These are phyloP conservation scores for Diabrotica balteata DNA, from an alignment of 2,888 invertebrate species.

Conservation along the genomic window DNA sequence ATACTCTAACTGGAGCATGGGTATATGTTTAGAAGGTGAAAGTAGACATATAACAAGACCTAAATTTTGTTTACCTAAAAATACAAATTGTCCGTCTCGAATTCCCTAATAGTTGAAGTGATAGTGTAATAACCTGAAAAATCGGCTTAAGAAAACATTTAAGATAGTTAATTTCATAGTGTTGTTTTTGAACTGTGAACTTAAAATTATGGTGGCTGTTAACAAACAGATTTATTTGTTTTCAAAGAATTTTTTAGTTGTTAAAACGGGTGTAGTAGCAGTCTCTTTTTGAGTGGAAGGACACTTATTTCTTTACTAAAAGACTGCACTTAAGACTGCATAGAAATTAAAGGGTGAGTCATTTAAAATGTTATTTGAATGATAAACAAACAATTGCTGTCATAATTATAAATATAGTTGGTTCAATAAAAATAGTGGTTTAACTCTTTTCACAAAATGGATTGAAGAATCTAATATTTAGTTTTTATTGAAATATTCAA, in stretches of 20 bases:
- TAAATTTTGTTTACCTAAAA: conserved; percentile 11
- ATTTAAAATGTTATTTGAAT: too few species aligned
- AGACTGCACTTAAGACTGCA: conserved; percentile 15
- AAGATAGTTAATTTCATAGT: not conserved
- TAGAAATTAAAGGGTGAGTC: conserved; percentile 1
- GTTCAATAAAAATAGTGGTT: too few species aligned
- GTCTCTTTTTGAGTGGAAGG: conserved; percentile 15
- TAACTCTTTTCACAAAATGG: too few species aligned
- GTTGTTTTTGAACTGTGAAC: conserved; percentile 1
- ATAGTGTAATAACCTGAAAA: conserved; percentile 4
- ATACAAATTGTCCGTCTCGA: not conserved
- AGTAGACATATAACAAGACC: conserved; percentile 7
- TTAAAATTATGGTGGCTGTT: conserved; percentile 29
- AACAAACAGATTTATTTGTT: conserved; percentile 35
- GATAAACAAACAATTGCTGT: too few species aligned
- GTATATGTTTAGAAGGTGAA: conserved; percentile 20
- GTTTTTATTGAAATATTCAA: too few species aligned
- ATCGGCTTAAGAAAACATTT: not conserved
- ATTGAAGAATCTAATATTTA: too few species aligned
- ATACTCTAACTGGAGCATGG: not conserved
- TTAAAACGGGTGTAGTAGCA: conserved; percentile 8
- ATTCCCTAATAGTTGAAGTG: not conserved
- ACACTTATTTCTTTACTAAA: conserved; percentile 5
- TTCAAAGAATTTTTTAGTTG: conserved; percentile 28
- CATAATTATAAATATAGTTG: too few species aligned